Evolutionary conservation across 35 echinoderm and acorn worm genomes (phyloP).

Genomic region (Strongylocentrotus purpuratus): DNA sequence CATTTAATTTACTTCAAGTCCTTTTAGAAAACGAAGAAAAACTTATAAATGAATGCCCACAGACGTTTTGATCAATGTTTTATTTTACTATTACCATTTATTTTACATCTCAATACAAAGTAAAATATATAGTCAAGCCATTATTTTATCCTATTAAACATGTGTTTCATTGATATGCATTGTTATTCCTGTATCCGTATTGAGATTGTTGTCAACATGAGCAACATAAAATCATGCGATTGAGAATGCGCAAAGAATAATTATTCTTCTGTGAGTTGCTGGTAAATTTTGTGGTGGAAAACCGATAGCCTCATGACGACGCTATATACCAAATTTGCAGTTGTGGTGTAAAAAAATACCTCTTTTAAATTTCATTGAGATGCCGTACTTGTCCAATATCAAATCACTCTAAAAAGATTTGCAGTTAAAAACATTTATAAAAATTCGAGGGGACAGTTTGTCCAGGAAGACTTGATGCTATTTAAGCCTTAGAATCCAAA

Average conservation of each 20-base stretch:
- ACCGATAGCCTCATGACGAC: neutral
- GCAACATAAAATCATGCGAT: neutral
- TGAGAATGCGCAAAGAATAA: neutral
- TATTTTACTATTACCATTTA: too few species aligned
- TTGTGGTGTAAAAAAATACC: neutral
- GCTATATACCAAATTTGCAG: neutral
- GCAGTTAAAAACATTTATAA: neutral
- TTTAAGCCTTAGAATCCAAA: neutral
- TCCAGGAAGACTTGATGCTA: neutral
- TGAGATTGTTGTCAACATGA: too few species aligned
- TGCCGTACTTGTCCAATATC: neutral
- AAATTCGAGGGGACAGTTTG: neutral
- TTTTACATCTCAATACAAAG: too few species aligned
- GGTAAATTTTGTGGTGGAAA: neutral
- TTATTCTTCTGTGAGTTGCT: neutral
- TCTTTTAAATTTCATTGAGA: neutral
- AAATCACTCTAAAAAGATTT: neutral
- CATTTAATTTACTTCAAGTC: too few species aligned
- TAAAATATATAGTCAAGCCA: too few species aligned
- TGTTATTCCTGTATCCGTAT: too few species aligned
- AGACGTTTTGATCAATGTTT: too few species aligned
- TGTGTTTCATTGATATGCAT: too few species aligned
- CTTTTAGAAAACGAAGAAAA: too few species aligned
- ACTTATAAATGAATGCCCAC: too few species aligned
- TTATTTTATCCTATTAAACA: too few species aligned